These are phyloP conservation scores for Melierax canorus DNA, from an alignment of 2,113 vertebrate species.

Conservation along the genomic window DNA sequence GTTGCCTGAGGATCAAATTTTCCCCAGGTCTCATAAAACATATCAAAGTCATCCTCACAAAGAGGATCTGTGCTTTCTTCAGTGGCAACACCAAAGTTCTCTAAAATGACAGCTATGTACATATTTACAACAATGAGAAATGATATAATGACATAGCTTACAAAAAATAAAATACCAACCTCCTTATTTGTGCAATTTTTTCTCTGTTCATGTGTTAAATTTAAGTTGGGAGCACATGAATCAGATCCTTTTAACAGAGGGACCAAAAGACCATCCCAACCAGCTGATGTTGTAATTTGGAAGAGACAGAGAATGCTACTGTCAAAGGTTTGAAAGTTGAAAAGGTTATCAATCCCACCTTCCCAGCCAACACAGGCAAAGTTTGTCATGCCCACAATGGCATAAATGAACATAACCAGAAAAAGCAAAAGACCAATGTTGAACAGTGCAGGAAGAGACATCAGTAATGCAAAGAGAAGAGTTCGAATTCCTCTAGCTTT, in stretches of 20 bases:
- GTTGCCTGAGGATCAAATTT: slow-evolving; percentile 92
- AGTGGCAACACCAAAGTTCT: slow-evolving; percentile 94
- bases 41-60: slow-evolving; percentile 95
- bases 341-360: slow-evolving; percentile 85
- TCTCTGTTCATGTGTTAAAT: neutral
- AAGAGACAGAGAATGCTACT: slow-evolving; percentile 96
- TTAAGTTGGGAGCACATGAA: slow-evolving; percentile 7
- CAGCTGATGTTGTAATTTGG: slow-evolving; percentile 94
- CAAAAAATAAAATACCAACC: slow-evolving; percentile 88
- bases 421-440: slow-evolving; percentile 97
- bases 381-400: slow-evolving; percentile 95
- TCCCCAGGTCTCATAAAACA: slow-evolving; percentile 98
- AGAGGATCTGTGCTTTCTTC: slow-evolving; percentile 93
- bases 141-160: slow-evolving; percentile 93
- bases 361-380: slow-evolving; percentile 80
- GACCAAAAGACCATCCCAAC: slow-evolving; percentile 89
- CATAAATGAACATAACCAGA: slow-evolving; percentile 97
- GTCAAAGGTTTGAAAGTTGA: slow-evolving; percentile 91
- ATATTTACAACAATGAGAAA: slow-evolving; percentile 98
- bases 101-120: slow-evolving; percentile 97
- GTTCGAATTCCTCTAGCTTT: slow-evolving; percentile 91
- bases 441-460: slow-evolving; percentile 96
- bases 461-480: slow-evolving; percentile 94
- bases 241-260: slow-evolving; percentile 78
- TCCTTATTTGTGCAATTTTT: slow-evolving; percentile 70